A percentile compares a stretch with the other conserved stretches of the same genome.
These are phyloP conservation scores for Semotilus atromaculatus DNA, from an alignment of 2,797 vertebrate genomes.

Conservation along the genomic window DNA sequence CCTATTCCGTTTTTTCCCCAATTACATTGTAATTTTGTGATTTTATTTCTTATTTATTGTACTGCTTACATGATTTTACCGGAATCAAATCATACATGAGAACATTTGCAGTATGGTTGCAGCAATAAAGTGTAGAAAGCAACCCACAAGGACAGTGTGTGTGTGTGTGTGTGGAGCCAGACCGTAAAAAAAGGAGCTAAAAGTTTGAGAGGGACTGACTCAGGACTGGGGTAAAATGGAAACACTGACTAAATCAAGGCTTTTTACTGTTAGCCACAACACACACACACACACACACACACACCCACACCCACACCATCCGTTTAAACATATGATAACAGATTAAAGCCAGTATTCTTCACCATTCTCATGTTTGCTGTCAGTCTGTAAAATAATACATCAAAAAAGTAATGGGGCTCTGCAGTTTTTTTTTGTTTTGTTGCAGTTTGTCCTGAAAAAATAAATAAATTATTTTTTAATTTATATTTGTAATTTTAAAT, in stretches of 20 bases:
- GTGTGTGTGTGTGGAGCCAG: neutral
- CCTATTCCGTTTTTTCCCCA: neutral
- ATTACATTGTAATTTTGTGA: neutral
- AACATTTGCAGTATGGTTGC: too few species aligned
- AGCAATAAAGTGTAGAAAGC: neutral
- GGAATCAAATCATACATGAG: neutral
- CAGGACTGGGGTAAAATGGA: slow-evolving; percentile 13
- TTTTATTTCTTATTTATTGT: neutral
- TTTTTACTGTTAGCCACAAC: slow-evolving; percentile 8
- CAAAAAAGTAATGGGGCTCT: neutral
- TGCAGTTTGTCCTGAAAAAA: neutral
- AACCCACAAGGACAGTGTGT: neutral
- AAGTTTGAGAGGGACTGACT: neutral
- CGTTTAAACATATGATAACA: neutral
- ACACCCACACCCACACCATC: neutral
- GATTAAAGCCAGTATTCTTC: neutral
- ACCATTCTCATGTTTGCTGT: neutral
- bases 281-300: neutral
- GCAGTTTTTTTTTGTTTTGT: neutral
- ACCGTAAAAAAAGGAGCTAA: neutral
- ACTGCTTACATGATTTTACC: neutral
- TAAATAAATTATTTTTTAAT: neutral
- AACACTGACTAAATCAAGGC: slow-evolving; percentile 33
- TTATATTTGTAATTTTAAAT: neutral
- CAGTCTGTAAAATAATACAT: neutral